Evolutionary conservation across 2,888 invertebrate species (phyloP).

Genomic region (Pterostichus madidus): DNA sequence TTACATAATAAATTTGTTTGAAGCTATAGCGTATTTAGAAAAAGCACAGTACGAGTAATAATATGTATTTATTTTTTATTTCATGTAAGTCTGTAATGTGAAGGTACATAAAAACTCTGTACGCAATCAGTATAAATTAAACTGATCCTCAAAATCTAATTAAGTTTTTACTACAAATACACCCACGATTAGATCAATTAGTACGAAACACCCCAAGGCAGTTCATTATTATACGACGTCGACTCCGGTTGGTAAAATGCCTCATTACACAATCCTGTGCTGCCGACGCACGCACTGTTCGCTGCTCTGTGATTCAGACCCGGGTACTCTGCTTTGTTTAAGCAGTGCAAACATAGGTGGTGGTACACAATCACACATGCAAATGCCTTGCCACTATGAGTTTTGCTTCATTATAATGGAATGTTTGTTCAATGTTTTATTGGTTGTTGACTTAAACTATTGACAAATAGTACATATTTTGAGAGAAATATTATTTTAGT

Average conservation of each 20-base stretch:
- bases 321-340: neutral
- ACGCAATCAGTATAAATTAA: constrained; percentile 19
- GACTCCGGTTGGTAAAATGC: constrained; percentile 14
- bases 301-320: constrained; percentile 1
- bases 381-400: neutral
- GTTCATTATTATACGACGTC: constrained; percentile 18
- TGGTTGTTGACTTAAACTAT: constrained; percentile 12
- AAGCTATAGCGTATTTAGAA: too few species aligned
- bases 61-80: too few species aligned
- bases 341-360: constrained; percentile 1
- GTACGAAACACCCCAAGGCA: constrained; percentile 24
- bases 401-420: neutral
- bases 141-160: neutral
- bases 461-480: constrained; percentile 10
- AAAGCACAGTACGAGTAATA: neutral
- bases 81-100: too few species aligned
- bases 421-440: neutral
- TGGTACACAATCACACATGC: too few species aligned
- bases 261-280: neutral
- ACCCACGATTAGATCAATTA: constrained; percentile 23
- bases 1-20: too few species aligned
- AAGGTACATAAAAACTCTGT: neutral
- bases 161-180: constrained; percentile 26
- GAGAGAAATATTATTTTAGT: too few species aligned
- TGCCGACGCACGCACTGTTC: neutral